Evolutionary conservation across 2,888 invertebrate genomes (phyloP).

Genomic region (Spilarctia lutea): DNA sequence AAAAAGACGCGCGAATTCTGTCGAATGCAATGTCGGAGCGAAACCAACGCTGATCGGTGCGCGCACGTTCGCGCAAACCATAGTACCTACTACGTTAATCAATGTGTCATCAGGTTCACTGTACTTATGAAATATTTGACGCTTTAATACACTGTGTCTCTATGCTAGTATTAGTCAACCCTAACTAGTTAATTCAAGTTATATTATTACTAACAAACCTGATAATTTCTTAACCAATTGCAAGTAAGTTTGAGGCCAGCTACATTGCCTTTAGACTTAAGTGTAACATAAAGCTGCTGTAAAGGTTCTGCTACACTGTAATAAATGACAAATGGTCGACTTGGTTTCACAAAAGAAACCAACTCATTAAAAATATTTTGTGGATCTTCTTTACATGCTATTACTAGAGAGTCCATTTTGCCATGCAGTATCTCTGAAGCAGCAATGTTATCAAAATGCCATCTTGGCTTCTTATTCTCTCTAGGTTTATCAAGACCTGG

Average conservation of each 20-base stretch:
- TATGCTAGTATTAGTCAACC: no score
- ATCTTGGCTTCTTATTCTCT: slow-evolving; percentile 86
- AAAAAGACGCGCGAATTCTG: no score
- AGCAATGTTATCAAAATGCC: slow-evolving; percentile 90
- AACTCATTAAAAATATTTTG: slow-evolving; percentile 91
- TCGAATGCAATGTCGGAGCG: no score
- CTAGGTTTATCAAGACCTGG: slow-evolving; percentile 25
- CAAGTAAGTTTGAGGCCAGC: slow-evolving; percentile 93
- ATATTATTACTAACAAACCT: slow-evolving; percentile 82
- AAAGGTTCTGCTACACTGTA: slow-evolving; percentile 93
- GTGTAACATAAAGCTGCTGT: slow-evolving; percentile 92
- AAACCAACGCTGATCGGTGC: no score
- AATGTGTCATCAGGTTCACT: no score
- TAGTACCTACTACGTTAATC: no score
- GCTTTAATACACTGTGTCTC: no score
- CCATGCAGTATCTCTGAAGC: slow-evolving; percentile 88
- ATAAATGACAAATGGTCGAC: slow-evolving; percentile 95
- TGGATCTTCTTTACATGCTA: slow-evolving; percentile 95
- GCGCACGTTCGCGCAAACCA: no score
- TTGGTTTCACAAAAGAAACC: slow-evolving; percentile 91
- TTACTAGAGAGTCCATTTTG: slow-evolving; percentile 91
- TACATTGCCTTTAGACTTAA: slow-evolving; percentile 91
- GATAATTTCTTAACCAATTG: slow-evolving; percentile 96
- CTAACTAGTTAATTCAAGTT: not conserved
- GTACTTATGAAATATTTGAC: no score